Conservation (phyloP, 2,888 invertebrate species). For the Gortyna flavago region DNA sequence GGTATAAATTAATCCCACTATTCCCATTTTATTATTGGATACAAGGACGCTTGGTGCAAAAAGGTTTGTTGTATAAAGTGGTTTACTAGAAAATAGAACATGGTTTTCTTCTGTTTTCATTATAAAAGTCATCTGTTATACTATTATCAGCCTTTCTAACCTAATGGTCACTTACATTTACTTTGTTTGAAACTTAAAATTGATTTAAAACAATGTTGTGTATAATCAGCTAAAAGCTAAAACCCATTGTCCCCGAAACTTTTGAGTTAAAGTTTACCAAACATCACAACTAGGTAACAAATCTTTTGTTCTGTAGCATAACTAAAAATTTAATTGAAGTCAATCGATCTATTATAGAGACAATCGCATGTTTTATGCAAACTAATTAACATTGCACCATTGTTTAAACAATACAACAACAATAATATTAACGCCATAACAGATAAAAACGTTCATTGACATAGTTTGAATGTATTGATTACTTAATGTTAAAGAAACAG, state of each 20-base stretch:
- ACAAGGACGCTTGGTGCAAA: slow-evolving; percentile 22
- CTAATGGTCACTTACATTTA: background rate
- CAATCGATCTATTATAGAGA: slow-evolving; percentile 23
- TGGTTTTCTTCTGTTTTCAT: background rate
- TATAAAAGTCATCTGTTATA: too few relatives aligned
- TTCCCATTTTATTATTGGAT: slow-evolving; percentile 47
- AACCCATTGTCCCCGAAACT: background rate
- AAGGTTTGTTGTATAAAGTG: slow-evolving; percentile 17
- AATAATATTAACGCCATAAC: slow-evolving; percentile 23
- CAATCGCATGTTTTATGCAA: slow-evolving; percentile 35
- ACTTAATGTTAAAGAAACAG: slow-evolving; percentile 34
- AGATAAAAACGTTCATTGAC: slow-evolving; percentile 48
- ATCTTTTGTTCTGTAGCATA: background rate
- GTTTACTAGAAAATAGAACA: slow-evolving; percentile 13
- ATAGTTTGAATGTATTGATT: slow-evolving; percentile 45
- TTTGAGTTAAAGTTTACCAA: background rate
- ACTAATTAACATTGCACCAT: slow-evolving; percentile 31
- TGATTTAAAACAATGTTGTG: background rate
- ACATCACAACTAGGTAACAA: background rate
- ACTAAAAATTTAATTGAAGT: slow-evolving; percentile 1
- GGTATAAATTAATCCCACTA: slow-evolving; percentile 50
- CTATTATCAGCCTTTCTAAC: background rate
- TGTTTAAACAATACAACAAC: slow-evolving; percentile 37
- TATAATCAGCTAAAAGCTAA: too few relatives aligned
- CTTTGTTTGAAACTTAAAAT: background rate